Evolutionary conservation across 2,888 invertebrate genomes (phyloP).

Genomic region (Nezara viridula): DNA sequence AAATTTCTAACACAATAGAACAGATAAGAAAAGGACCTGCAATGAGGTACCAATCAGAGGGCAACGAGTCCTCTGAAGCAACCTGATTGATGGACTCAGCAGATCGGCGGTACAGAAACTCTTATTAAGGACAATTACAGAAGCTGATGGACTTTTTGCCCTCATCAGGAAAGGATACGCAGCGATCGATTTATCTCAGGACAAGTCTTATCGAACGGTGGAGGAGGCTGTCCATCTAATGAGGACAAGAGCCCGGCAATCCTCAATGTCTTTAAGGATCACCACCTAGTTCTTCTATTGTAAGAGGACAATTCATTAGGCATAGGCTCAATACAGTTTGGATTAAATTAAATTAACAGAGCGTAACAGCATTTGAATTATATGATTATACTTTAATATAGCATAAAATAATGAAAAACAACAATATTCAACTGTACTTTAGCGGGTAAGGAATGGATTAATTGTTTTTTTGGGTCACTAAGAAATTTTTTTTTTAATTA

Average conservation of each 20-base stretch:
- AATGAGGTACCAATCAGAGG: no score
- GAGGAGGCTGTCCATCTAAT: constrained; percentile 13
- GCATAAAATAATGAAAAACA: no score
- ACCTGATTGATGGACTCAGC: background rate
- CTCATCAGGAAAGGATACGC: background rate
- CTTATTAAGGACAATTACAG: constrained; percentile 34
- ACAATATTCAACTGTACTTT: no score
- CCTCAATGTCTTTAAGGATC: background rate
- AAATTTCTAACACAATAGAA: no score
- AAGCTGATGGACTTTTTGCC: constrained; percentile 30
- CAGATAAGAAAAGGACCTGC: no score
- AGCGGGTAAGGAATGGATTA: no score
- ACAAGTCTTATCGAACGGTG: background rate
- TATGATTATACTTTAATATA: no score
- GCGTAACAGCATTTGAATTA: no score
- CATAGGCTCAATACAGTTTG: no score
- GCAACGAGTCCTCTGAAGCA: background rate
- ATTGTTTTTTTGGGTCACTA: no score
- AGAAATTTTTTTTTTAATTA: no score
- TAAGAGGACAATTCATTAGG: background rate
- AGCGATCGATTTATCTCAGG: constrained; percentile 9
- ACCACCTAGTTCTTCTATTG: background rate
- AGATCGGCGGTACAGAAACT: background rate
- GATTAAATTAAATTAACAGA: no score
- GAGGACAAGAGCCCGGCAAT: background rate